phyloP scores from a whole-genome alignment of 92 coral and sea anemone genomes.

The Phenganax marumi region DNA sequence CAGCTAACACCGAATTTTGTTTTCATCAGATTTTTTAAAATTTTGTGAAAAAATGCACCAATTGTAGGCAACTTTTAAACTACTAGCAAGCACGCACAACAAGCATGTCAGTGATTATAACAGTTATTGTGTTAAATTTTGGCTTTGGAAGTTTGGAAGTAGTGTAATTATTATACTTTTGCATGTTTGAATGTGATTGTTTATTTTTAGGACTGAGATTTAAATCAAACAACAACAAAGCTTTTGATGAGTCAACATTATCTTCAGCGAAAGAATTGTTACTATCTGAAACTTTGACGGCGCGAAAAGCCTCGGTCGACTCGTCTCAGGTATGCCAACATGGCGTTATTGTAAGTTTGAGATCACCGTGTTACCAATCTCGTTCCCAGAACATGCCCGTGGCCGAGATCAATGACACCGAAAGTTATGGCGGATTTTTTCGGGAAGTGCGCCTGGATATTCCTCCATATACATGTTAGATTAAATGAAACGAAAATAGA shows the following conservation, averaged over 20 bases:
- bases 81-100: no score
- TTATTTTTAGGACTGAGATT: slow-evolving; percentile 13
- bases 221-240: background rate
- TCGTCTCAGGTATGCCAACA: slow-evolving; percentile 6
- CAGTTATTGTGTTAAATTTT: no score
- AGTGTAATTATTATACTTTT: background rate
- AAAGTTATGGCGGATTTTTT: no score
- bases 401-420: no score
- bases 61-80: no score
- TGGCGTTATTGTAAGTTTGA: background rate
- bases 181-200: background rate
- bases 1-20: no score
- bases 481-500: no score
- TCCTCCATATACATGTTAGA: no score
- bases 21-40: no score
- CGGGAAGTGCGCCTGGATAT: no score
- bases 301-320: slow-evolving; percentile 11
- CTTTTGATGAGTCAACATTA: background rate
- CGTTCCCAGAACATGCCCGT: background rate
- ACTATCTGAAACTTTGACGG: background rate
- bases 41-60: no score
- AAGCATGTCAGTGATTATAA: no score
- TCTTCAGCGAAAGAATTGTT: background rate
- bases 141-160: background rate
- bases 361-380: background rate